Evolutionary conservation across 2,888 invertebrate genomes (phyloP), one percentile per base, ranked within the genome.

Genomic region (Caenorhabditis sp.): DNA sequence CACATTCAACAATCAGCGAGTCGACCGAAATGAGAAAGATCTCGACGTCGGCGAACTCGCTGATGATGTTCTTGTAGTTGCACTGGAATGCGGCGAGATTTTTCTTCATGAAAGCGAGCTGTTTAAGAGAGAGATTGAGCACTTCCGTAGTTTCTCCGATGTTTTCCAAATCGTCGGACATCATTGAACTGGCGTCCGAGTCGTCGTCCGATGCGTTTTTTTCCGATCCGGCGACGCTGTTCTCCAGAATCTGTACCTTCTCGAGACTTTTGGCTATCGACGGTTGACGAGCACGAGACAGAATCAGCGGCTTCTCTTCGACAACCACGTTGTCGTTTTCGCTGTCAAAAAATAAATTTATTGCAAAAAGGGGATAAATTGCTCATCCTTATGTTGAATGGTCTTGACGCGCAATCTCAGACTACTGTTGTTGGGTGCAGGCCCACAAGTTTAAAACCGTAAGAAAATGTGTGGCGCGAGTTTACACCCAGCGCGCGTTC

Each of bases 1-100:
- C 73, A 24, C 88, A 79, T 59, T 88, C 88, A 15, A 87, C 61
- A 24, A 88, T 73, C 37, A 88, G 53, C 26, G 85, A 85, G 78
- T 88, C 88, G 37, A 88, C 48, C 0, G 85, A 86, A 45, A 88
- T 86, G 39, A 88, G 59, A 59, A 88, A 88, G 30, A 88, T 86
- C 71, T 88, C 88, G 9, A 88, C 87, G 53, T 88, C 87, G 6
- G 88, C 88, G 70, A 88, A 88, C 52, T 88, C 88, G 20, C 80
- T 70, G 43, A 87, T 84, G 53, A 88, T 86, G 56, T 88, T 84
- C 26, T 82, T 82, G 65, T 88, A 86, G 20, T 56, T 65, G 56
- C 84, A 83, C 1, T 63, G 66, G 75, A 88, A 84, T 15, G 50
- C 74, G 8, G 81, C 48, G 8, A 88, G 75, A 50, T 84, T 75